Evolutionary conservation across 1,140 invertebrate genomes (phyloP).

Genomic region (Drosophila setifemur): DNA sequence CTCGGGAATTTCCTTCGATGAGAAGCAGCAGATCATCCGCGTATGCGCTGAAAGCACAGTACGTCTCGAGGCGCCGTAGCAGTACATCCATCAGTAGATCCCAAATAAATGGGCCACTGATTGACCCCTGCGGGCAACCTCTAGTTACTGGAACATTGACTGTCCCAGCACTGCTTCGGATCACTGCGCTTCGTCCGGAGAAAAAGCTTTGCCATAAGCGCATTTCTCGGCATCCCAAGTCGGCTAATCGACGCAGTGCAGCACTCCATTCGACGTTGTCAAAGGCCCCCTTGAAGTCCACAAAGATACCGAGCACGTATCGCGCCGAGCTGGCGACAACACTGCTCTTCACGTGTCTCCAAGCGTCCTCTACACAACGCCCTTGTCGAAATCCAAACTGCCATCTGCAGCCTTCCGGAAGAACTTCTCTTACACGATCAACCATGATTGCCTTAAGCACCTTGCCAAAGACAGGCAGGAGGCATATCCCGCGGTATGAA

Average conservation of each 20-base stretch:
- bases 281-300: conserved; percentile 21
- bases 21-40: no score
- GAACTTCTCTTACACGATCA: conserved; percentile 13
- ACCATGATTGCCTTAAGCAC: conserved; percentile 30
- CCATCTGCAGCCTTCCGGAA: conserved; percentile 17
- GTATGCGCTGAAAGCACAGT: background rate
- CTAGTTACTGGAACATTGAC: background rate
- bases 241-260: background rate
- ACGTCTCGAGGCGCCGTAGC: background rate
- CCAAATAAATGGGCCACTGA: conserved; percentile 14
- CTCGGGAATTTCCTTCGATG: no score
- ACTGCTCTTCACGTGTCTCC: conserved; percentile 5
- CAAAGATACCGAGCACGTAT: conserved; percentile 20
- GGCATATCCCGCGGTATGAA: conserved; percentile 12
- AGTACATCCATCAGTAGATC: conserved; percentile 10
- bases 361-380: conserved; percentile 24
- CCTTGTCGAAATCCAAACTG: conserved; percentile 22
- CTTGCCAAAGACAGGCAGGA: conserved; percentile 32
- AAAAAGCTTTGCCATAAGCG: conserved; percentile 9
- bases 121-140: conserved; percentile 14
- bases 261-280: conserved; percentile 11
- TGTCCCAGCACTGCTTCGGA: background rate
- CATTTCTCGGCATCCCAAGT: no score
- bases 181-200: background rate
- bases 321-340: conserved; percentile 4